phyloP scores from a whole-genome alignment of 2,113 vertebrate genomes.

The Talpa occidentalis region DNA sequence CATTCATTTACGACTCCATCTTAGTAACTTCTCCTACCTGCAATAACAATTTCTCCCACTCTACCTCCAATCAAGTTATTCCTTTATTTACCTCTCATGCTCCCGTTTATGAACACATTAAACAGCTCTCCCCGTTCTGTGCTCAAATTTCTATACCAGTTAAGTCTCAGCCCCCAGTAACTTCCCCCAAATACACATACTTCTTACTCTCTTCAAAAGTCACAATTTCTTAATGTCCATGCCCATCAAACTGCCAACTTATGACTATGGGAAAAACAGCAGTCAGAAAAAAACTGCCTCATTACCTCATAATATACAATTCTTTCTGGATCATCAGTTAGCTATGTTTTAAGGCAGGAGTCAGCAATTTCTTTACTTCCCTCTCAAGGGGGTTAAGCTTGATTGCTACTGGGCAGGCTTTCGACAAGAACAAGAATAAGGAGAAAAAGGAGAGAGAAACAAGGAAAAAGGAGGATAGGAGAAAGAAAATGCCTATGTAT shows the following conservation, averaged over 20 bases:
- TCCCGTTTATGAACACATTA: constrained; percentile 46
- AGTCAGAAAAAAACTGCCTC: constrained; percentile 28
- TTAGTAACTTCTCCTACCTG: constrained; percentile 56
- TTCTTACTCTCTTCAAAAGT: constrained; percentile 73
- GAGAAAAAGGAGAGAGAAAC: background rate
- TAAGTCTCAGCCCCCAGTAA: constrained; percentile 61
- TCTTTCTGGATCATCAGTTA: constrained; percentile 68
- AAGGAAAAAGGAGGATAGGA: constrained; percentile 43
- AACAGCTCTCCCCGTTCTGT: constrained; percentile 56
- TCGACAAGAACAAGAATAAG: constrained; percentile 51
- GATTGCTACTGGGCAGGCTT: constrained; percentile 45
- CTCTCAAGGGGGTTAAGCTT: constrained; percentile 45
- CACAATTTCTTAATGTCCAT: constrained; percentile 59
- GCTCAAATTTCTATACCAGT: constrained; percentile 66
- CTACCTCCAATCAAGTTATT: constrained; percentile 43
- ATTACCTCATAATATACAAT: constrained; percentile 66
- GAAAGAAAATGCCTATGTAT: constrained; percentile 48
- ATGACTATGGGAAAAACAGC: constrained; percentile 42
- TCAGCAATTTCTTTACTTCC: constrained; percentile 67
- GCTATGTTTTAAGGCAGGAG: constrained; percentile 65
- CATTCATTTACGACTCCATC: constrained; percentile 44
- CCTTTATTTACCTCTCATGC: constrained; percentile 21
- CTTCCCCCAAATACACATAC: constrained; percentile 74
- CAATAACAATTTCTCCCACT: constrained; percentile 63
- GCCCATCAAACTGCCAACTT: constrained; percentile 59